Percentiles rank a stretch among this genome's conserved stretches.
Evolutionary conservation across 1,140 invertebrate genomes (phyloP).

Genomic region (Trichonephila clavipes): DNA sequence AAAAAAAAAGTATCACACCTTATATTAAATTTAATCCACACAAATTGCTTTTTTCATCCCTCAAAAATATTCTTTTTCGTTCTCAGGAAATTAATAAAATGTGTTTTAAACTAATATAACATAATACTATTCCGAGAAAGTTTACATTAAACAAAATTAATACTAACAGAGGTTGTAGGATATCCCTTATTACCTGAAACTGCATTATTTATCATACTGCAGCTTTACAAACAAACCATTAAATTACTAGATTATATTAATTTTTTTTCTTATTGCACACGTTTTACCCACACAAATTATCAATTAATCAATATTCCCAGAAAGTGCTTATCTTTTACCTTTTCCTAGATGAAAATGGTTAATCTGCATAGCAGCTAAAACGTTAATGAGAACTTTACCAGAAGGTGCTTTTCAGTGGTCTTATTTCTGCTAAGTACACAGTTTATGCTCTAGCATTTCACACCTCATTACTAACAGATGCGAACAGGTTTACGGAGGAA

Average conservation of each 20-base stretch:
- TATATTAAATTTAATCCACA: no score
- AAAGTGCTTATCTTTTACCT: conserved; percentile 16
- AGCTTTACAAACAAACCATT: not conserved
- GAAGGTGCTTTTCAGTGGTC: not conserved
- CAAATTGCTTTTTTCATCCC: no score
- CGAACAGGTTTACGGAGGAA: not conserved
- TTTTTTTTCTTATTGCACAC: not conserved
- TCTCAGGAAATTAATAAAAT: no score
- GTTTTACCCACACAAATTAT: not conserved
- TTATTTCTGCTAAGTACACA: conserved; percentile 11
- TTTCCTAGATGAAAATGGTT: not conserved
- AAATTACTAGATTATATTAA: not conserved
- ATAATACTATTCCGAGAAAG: no score
- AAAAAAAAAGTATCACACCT: no score
- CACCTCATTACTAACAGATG: conserved; percentile 13
- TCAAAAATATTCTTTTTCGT: no score
- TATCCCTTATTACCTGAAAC: not conserved
- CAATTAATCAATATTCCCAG: not conserved
- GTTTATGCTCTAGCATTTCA: not conserved
- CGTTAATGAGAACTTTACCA: conserved; percentile 12
- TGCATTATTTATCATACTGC: not conserved
- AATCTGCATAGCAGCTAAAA: not conserved
- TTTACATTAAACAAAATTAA: not conserved
- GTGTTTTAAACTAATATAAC: no score
- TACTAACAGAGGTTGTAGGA: not conserved